Conservation (phyloP, 2,888 invertebrate genomes). For the Hoplodrina blanda region DNA sequence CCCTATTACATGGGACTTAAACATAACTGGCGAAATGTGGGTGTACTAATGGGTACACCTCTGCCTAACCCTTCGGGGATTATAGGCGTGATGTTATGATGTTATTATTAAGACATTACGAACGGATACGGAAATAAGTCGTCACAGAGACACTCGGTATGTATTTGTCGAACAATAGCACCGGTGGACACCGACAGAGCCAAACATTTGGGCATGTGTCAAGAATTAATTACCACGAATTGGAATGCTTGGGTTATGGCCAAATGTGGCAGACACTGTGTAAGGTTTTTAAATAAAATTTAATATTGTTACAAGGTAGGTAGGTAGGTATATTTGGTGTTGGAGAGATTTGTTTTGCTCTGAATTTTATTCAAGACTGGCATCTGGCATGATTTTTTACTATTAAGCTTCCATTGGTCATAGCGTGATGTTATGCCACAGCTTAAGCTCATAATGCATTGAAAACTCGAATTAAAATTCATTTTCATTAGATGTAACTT, state of each 20-base stretch:
- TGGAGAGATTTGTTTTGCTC: conserved; percentile 10
- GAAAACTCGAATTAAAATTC: no score
- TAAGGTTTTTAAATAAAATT: conserved; percentile 58
- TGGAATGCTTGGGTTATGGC: conserved; percentile 54
- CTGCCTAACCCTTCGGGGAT: no score
- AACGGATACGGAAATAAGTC: conserved; percentile 45
- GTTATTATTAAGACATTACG: conserved; percentile 39
- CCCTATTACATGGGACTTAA: no score
- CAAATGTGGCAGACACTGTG: conserved; percentile 49
- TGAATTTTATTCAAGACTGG: neutral
- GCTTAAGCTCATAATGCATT: no score
- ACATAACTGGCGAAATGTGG: no score
- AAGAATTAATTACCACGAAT: conserved; percentile 58
- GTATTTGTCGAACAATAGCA: conserved; percentile 42
- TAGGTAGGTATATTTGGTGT: conserved; percentile 1
- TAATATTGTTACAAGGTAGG: conserved; percentile 47
- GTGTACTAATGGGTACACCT: no score
- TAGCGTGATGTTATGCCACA: no score
- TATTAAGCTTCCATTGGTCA: neutral
- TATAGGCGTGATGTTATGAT: neutral
- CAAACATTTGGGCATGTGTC: conserved; percentile 50
- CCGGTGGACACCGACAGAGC: conserved; percentile 8
- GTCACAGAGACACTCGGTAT: conserved; percentile 38
- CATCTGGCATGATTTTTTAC: no score
- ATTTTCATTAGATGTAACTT: no score